A percentile compares a stretch with the other conserved stretches of the same genome.
Evolutionary conservation across 2,888 invertebrate species (phyloP).

Genomic region (Brassicogethes aeneus): DNA sequence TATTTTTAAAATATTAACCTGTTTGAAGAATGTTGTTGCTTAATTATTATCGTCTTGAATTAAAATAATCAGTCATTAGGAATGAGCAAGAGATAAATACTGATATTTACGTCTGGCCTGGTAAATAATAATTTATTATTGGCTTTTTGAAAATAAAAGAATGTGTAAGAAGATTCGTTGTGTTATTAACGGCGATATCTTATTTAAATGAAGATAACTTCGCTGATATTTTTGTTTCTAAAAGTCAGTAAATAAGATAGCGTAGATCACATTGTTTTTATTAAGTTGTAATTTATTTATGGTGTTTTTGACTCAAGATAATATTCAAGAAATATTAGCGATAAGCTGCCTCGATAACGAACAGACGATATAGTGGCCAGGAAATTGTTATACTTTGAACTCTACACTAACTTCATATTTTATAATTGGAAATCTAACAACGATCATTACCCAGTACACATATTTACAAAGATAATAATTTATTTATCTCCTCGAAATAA

Average conservation of each 20-base stretch:
- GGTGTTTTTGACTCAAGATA: conserved; percentile 21
- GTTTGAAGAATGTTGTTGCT: no score
- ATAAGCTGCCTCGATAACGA: conserved; percentile 10
- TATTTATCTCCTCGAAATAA: no score
- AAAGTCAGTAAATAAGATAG: conserved; percentile 22
- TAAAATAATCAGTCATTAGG: background rate
- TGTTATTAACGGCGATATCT: background rate
- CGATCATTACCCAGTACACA: no score
- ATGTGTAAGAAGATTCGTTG: background rate
- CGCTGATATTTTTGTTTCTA: conserved; percentile 23
- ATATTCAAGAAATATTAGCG: conserved; percentile 8
- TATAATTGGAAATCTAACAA: no score
- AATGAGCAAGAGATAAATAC: background rate
- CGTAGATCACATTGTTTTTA: conserved; percentile 11
- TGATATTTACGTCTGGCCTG: background rate
- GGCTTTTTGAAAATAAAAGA: background rate
- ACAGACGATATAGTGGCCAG: conserved; percentile 11
- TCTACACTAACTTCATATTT: no score
- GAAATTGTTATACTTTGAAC: conserved; percentile 7
- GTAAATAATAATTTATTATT: background rate
- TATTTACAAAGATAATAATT: no score
- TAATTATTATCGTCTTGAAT: no score
- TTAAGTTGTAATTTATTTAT: conserved; percentile 17
- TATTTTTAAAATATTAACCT: no score
- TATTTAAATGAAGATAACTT: background rate